phyloP scores from a whole-genome alignment of 2,888 invertebrate genomes.

The Pimpla rufipes region DNA sequence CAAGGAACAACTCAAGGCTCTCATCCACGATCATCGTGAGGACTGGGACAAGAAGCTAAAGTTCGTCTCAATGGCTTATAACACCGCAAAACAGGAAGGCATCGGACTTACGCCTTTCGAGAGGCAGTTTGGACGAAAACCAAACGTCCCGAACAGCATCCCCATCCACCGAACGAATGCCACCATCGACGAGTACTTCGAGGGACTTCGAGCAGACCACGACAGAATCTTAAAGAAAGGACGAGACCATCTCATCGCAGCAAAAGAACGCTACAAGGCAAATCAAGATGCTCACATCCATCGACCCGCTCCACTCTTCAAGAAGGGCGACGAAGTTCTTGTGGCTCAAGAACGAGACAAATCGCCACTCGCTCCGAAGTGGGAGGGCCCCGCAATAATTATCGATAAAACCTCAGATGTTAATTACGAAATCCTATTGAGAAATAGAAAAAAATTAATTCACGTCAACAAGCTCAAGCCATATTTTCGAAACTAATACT shows the following conservation, averaged over 20 bases:
- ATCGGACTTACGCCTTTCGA: slow-evolving; percentile 8
- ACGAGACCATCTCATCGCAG: not conserved
- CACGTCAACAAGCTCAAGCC: not conserved
- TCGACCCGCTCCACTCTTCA: not conserved
- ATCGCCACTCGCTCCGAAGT: slow-evolving; percentile 8
- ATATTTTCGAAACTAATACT: not conserved
- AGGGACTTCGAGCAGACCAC: slow-evolving; percentile 22
- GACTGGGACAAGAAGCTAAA: not conserved
- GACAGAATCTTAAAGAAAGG: slow-evolving; percentile 1
- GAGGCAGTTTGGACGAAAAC: slow-evolving; percentile 31
- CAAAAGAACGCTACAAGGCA: slow-evolving; percentile 10
- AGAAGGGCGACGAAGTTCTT: slow-evolving; percentile 26
- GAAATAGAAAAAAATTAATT: slow-evolving; percentile 25
- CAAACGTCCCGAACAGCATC: slow-evolving; percentile 10
- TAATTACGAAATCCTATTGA: slow-evolving; percentile 9
- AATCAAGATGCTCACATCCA: slow-evolving; percentile 10
- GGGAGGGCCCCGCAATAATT: slow-evolving; percentile 17
- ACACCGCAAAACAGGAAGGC: slow-evolving; percentile 18
- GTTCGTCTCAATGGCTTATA: slow-evolving; percentile 18
- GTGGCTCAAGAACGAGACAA: slow-evolving; percentile 22
- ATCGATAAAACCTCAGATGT: slow-evolving; percentile 8
- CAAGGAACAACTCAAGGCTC: slow-evolving; percentile 17
- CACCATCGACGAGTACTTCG: slow-evolving; percentile 26
- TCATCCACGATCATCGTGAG: slow-evolving; percentile 14
- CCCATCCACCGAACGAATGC: slow-evolving; percentile 7